Percentiles rank a stretch among this genome's conserved stretches.
Evolutionary conservation across 2,113 vertebrate species (phyloP).

Genomic region (Phalacrocorax brasilianus): DNA sequence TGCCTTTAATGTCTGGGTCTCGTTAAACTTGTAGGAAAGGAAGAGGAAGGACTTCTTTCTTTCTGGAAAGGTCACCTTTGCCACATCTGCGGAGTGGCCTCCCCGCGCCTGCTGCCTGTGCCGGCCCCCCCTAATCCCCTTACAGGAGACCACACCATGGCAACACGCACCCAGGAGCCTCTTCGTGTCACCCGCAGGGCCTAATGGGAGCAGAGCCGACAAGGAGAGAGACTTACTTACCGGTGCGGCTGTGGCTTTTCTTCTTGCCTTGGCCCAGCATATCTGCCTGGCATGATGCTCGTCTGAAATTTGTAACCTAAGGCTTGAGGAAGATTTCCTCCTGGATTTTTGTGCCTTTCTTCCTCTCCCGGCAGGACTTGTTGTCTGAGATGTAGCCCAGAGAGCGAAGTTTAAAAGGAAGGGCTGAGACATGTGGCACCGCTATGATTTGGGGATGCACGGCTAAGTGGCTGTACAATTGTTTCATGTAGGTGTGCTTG

Average conservation of each 20-base stretch:
- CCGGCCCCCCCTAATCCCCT: conserved; percentile 55
- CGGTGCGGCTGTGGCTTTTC: neutral
- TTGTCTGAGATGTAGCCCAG: conserved; percentile 39
- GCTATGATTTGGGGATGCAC: conserved; percentile 82
- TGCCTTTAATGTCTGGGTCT: neutral
- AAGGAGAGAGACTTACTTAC: neutral
- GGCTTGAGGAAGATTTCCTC: conserved; percentile 16
- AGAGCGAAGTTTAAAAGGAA: conserved; percentile 4
- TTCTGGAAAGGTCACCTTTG: conserved; percentile 32
- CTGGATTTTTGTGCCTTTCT: conserved; percentile 14
- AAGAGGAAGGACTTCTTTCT: neutral
- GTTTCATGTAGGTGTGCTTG: conserved; percentile 84
- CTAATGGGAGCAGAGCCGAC: neutral
- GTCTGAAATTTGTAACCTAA: neutral
- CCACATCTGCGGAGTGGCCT: neutral
- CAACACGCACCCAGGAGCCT: conserved; percentile 70
- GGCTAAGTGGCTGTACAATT: conserved; percentile 80
- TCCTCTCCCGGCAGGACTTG: conserved; percentile 9
- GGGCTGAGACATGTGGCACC: conserved; percentile 47
- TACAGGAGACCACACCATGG: conserved; percentile 72
- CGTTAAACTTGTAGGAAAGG: neutral
- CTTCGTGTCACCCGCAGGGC: conserved; percentile 66
- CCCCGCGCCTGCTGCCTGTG: conserved; percentile 26
- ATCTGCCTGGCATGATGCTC: neutral
- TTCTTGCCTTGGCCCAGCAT: neutral